Percentiles rank a stretch among this genome's conserved stretches.
Evolutionary conservation across 2,113 vertebrate genomes (phyloP).

Genomic region (Oriolus oriolus): DNA sequence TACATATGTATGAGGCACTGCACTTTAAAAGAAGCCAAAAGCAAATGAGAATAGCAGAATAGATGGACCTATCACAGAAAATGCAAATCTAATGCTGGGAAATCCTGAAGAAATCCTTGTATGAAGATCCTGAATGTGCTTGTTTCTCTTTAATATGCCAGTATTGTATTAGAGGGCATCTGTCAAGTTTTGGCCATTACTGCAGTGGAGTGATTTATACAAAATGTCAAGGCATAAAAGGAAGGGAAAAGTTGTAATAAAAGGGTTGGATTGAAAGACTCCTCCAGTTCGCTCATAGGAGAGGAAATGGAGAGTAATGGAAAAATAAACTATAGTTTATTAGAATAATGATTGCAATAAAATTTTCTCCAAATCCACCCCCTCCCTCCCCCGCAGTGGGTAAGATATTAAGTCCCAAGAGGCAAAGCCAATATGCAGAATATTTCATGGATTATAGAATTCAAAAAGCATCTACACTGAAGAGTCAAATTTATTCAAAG

Average conservation of each 20-base stretch:
- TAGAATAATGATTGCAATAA: background rate
- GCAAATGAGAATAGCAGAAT: background rate
- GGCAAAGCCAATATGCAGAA: background rate
- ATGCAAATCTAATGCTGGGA: background rate
- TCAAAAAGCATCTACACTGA: background rate
- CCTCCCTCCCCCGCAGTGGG: accelerated
- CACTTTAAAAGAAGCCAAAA: background rate
- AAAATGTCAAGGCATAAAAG: background rate
- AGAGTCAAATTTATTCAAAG: background rate
- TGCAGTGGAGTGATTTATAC: background rate
- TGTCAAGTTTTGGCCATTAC: background rate
- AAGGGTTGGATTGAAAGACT: background rate
- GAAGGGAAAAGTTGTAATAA: background rate
- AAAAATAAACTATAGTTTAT: background rate
- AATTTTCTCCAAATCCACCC: background rate
- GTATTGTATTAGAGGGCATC: background rate
- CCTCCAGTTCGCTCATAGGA: background rate
- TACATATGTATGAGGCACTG: accelerated
- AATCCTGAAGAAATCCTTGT: background rate
- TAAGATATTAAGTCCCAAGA: background rate
- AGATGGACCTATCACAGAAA: background rate
- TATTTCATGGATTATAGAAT: background rate
- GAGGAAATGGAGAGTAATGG: background rate
- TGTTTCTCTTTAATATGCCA: background rate
- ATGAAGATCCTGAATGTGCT: background rate